Evolutionary conservation across 2,888 invertebrate species (phyloP).

Genomic region (Piscicola geometra): DNA sequence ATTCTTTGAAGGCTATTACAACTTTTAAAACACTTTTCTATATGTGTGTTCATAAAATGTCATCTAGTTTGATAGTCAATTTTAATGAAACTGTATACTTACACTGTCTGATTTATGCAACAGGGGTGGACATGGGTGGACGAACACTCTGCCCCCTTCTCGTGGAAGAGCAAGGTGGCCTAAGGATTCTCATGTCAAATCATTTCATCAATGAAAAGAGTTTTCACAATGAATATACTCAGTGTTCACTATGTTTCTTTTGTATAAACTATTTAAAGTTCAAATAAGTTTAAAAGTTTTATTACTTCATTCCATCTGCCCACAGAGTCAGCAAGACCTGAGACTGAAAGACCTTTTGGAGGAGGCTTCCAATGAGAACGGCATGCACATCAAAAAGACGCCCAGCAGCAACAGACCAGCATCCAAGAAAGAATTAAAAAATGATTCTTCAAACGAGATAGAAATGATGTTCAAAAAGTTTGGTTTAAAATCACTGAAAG

Average conservation of each 20-base stretch:
- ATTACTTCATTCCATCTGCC: neutral
- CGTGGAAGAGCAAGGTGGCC: conserved; percentile 68
- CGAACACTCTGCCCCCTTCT: conserved; percentile 81
- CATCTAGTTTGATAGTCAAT: too few species aligned
- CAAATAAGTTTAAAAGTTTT: neutral
- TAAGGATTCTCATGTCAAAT: too few species aligned
- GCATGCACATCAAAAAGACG: neutral
- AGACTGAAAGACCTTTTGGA: neutral
- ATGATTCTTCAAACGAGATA: conserved; percentile 30
- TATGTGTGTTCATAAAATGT: too few species aligned
- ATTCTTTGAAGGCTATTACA: too few species aligned
- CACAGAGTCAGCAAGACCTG: neutral
- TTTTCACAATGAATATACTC: too few species aligned
- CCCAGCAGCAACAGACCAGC: too few species aligned
- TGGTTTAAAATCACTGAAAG: conserved; percentile 31
- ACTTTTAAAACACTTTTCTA: too few species aligned
- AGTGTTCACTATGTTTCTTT: too few species aligned
- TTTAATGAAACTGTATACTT: too few species aligned
- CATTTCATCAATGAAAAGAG: too few species aligned
- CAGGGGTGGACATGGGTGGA: conserved; percentile 65
- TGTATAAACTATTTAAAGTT: too few species aligned
- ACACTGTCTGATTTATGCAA: too few species aligned
- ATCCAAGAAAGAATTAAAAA: neutral
- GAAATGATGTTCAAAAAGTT: conserved; percentile 38
- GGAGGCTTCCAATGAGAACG: neutral